A percentile compares a stretch with the other conserved stretches of the same genome.
These are phyloP conservation scores for Stictocephala bisonia DNA, from an alignment of 2,888 invertebrate species.

Conservation along the genomic window DNA sequence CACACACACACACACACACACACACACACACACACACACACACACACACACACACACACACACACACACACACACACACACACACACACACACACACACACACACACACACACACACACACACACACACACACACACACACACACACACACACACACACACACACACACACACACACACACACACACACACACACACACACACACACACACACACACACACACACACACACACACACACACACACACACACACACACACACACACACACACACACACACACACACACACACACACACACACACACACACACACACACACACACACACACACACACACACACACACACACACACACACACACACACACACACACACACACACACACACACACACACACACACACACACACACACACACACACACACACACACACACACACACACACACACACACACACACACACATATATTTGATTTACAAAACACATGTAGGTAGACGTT, in stretches of 20 bases:
- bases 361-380: background rate
- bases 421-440: background rate
- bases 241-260: background rate
- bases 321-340: background rate
- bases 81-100: background rate
- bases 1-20: background rate
- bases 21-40: background rate
- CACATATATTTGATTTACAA: background rate
- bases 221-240: slow-evolving; percentile 16
- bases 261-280: background rate
- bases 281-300: background rate
- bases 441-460: background rate
- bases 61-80: background rate
- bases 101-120: background rate
- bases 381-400: background rate
- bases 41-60: background rate
- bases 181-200: slow-evolving; percentile 17
- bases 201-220: slow-evolving; percentile 20
- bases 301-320: background rate
- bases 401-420: background rate
- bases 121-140: background rate
- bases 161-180: slow-evolving; percentile 23
- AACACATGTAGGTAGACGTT: no score
- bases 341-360: background rate
- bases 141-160: slow-evolving; percentile 3